These are phyloP conservation scores for Chrysina gloriosa DNA, from an alignment of 2,888 invertebrate genomes.

Conservation along the genomic window DNA sequence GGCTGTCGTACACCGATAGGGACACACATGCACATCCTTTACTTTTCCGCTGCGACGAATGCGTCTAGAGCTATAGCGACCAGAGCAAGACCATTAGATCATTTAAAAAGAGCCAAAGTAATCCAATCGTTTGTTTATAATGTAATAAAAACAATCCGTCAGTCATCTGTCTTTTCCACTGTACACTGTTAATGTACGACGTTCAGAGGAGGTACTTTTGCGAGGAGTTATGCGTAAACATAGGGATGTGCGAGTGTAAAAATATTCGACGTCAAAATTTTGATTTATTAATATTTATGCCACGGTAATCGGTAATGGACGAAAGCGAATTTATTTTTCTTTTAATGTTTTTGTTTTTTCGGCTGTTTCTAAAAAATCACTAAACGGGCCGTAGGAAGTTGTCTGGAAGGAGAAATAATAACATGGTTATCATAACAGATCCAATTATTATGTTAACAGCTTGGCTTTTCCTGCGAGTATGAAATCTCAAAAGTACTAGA, in stretches of 20 bases:
- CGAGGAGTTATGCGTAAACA: constrained; percentile 21
- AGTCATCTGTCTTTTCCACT: constrained; percentile 65
- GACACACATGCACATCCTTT: constrained; percentile 34
- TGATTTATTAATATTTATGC: constrained; percentile 28
- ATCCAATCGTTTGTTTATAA: constrained; percentile 63
- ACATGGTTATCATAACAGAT: no score
- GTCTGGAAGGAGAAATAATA: no score
- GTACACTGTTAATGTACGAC: constrained; percentile 56
- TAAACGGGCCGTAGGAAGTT: neutral
- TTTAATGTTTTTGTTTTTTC: neutral
- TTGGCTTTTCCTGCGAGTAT: no score
- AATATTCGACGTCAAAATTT: constrained; percentile 24
- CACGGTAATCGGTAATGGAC: constrained; percentile 12
- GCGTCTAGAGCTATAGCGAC: neutral
- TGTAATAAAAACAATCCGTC: constrained; percentile 65
- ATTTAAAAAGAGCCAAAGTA: constrained; percentile 47
- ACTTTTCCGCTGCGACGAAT: no score
- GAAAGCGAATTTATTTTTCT: constrained; percentile 14
- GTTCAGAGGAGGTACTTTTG: constrained; percentile 29
- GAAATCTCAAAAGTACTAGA: no score
- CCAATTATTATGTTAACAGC: no score
- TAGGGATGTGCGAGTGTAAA: constrained; percentile 1
- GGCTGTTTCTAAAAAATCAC: neutral
- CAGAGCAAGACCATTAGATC: constrained; percentile 47
- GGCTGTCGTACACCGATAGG: neutral